Evolutionary conservation across 1,140 invertebrate genomes (phyloP).

Genomic region (Aphelinus certus): DNA sequence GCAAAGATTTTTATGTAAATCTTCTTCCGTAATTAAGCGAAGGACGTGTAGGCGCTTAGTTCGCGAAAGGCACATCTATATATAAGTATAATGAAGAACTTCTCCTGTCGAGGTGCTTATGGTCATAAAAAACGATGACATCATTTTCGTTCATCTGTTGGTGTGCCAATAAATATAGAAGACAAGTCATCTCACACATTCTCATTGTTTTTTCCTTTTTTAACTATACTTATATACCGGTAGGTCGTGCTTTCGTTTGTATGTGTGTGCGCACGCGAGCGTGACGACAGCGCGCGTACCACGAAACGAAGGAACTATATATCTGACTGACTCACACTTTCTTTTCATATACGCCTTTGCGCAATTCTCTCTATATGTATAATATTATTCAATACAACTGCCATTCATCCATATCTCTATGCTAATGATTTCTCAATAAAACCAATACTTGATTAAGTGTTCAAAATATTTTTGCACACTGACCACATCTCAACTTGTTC

Average conservation of each 20-base stretch:
- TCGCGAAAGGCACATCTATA: no score
- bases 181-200: slow-evolving; percentile 36
- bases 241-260: no score
- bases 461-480: no score
- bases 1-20: slow-evolving; percentile 28
- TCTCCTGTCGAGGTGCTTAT: slow-evolving; percentile 1
- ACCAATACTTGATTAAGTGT: background rate
- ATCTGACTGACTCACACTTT: slow-evolving; percentile 24
- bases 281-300: background rate
- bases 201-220: slow-evolving; percentile 16
- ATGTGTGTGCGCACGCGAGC: background rate
- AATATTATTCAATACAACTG: slow-evolving; percentile 3
- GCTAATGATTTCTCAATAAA: background rate
- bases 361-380: background rate
- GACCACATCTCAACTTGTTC: no score
- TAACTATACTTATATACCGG: no score
- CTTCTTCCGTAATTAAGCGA: background rate
- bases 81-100: no score
- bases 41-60: no score
- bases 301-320: slow-evolving; percentile 5
- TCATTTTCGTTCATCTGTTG: slow-evolving; percentile 38
- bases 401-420: background rate
- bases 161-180: slow-evolving; percentile 51
- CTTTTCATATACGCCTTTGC: slow-evolving; percentile 1
- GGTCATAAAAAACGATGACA: slow-evolving; percentile 50